Evolutionary conservation across 2,888 invertebrate genomes (phyloP).

Genomic region (Leptura quadrifasciata): DNA sequence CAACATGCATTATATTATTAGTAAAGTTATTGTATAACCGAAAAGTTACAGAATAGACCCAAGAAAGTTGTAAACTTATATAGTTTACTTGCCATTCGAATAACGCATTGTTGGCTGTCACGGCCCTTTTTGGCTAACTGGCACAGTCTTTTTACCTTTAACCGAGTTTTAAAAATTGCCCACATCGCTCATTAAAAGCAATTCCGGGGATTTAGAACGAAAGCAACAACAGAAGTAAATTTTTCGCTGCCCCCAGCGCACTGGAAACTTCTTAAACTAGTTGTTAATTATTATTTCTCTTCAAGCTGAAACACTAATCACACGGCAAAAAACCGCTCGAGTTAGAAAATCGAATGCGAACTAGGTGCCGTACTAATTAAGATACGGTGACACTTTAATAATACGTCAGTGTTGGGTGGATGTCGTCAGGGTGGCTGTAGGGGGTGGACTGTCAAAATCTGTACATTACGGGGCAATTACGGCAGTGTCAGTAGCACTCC

Average conservation of each 20-base stretch:
- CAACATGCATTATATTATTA: too few species aligned
- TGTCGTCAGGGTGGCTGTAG: constrained; percentile 26
- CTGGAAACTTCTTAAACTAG: background rate
- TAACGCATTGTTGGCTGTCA: too few species aligned
- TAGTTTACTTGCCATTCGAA: too few species aligned
- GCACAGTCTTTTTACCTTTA: too few species aligned
- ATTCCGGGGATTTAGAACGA: too few species aligned
- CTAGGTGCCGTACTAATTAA: constrained; percentile 50
- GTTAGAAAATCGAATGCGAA: constrained; percentile 12
- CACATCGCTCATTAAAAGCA: too few species aligned
- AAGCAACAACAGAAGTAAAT: too few species aligned
- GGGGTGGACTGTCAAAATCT: constrained; percentile 60
- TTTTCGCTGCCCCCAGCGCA: background rate
- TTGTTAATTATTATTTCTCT: background rate
- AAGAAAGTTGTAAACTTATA: too few species aligned
- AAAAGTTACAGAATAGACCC: too few species aligned
- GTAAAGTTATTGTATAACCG: too few species aligned
- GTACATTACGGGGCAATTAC: constrained; percentile 63
- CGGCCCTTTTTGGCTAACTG: too few species aligned
- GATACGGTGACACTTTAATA: constrained; percentile 51
- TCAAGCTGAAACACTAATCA: background rate
- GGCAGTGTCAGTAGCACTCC: constrained; percentile 65
- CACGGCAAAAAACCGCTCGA: constrained; percentile 10
- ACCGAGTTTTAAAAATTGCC: too few species aligned
- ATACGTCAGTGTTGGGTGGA: constrained; percentile 42